Conservation (phyloP, 2,888 invertebrate genomes). For the Siphonodentalium dalli region DNA sequence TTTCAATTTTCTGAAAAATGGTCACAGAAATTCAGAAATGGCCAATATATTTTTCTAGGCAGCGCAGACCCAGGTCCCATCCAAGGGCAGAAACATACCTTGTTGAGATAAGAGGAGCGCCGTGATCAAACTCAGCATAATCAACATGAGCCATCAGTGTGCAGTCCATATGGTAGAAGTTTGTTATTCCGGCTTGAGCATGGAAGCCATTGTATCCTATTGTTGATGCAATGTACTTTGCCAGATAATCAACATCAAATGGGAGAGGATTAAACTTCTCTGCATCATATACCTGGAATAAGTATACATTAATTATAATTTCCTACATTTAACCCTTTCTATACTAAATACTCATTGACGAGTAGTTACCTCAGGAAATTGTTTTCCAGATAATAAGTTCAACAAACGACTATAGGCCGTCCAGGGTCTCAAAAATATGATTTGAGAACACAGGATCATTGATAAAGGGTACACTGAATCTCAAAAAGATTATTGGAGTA, state of each 20-base stretch:
- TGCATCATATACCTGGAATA: constrained; percentile 50
- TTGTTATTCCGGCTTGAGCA: constrained; percentile 92
- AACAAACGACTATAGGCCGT: no score
- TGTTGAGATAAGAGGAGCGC: constrained; percentile 89
- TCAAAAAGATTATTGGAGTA: neutral
- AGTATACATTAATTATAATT: constrained; percentile 1
- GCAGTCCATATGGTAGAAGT: constrained; percentile 93
- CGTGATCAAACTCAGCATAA: constrained; percentile 85
- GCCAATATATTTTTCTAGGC: no score
- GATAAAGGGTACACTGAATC: no score
- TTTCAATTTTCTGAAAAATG: no score
- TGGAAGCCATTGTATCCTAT: constrained; percentile 49
- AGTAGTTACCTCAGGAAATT: no score
- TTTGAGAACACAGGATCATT: neutral
- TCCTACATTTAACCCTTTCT: no score
- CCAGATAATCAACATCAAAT: constrained; percentile 74
- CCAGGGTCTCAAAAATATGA: neutral
- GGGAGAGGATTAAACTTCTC: constrained; percentile 73
- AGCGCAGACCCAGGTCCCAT: no score
- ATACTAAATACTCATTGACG: no score
- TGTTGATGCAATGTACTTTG: constrained; percentile 69
- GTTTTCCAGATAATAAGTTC: no score
- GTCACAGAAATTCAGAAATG: no score
- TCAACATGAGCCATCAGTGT: constrained; percentile 94
- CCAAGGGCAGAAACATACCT: no score